phyloP scores from a whole-genome alignment of 1,140 invertebrate species.

The Augochlora pura region DNA sequence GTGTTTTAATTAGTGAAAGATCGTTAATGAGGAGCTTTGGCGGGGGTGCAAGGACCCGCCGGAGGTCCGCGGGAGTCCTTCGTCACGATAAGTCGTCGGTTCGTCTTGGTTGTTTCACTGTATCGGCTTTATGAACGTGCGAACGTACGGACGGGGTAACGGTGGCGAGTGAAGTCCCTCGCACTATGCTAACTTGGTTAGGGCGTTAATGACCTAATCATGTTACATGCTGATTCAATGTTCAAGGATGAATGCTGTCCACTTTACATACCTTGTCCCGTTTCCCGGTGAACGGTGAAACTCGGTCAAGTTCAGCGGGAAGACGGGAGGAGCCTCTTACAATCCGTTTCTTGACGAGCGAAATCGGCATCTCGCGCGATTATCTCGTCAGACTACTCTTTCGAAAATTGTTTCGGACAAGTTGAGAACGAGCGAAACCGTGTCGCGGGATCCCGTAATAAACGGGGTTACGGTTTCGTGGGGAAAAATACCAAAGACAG shows the following conservation, averaged over 20 bases:
- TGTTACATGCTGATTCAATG: slow-evolving; percentile 81
- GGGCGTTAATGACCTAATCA: slow-evolving; percentile 80
- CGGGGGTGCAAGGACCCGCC: background rate
- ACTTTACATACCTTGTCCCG: slow-evolving; percentile 79
- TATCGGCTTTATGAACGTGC: slow-evolving; percentile 70
- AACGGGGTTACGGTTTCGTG: too few species aligned
- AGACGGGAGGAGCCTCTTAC: slow-evolving; percentile 44
- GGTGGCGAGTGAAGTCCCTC: slow-evolving; percentile 76
- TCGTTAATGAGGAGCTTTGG: background rate
- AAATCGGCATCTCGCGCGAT: background rate
- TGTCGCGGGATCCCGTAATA: too few species aligned
- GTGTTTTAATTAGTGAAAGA: background rate
- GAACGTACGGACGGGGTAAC: slow-evolving; percentile 69
- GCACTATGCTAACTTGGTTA: slow-evolving; percentile 80
- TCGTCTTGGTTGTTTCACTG: slow-evolving; percentile 52
- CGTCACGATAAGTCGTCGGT: slow-evolving; percentile 5
- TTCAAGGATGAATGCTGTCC: slow-evolving; percentile 80
- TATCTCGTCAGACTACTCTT: background rate
- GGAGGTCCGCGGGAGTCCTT: background rate
- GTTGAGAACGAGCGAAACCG: too few species aligned
- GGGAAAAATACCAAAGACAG: too few species aligned
- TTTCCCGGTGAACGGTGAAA: slow-evolving; percentile 75
- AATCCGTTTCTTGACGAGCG: slow-evolving; percentile 24
- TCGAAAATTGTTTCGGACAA: too few species aligned
- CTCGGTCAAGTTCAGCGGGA: slow-evolving; percentile 78